phyloP scores from a whole-genome alignment of 2,888 invertebrate species.

The Eupelmus urozonus region DNA sequence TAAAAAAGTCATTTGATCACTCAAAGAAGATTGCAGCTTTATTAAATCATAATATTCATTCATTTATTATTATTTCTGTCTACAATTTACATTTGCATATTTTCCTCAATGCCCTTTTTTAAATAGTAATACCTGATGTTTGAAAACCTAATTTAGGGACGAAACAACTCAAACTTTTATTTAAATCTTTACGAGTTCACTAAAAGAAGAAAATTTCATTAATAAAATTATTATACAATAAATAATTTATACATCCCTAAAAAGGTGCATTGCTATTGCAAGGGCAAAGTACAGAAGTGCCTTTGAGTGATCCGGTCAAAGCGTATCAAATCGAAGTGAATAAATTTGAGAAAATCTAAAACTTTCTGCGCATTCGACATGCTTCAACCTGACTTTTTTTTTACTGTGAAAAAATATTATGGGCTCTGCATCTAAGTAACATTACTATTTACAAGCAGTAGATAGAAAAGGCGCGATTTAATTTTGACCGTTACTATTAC shows the following conservation, averaged over 20 bases:
- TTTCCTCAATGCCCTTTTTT: background rate
- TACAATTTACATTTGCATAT: background rate
- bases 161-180: too few species aligned
- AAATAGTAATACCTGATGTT: too few species aligned
- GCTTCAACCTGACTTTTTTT: constrained; percentile 15
- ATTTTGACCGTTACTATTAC: constrained; percentile 30
- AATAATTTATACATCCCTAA: too few species aligned
- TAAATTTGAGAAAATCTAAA: background rate
- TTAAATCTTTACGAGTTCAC: too few species aligned
- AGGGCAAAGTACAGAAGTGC: background rate
- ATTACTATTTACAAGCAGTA: constrained; percentile 76
- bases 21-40: constrained; percentile 21
- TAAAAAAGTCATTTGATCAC: constrained; percentile 3
- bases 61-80: background rate
- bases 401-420: background rate
- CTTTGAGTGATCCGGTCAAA: constrained; percentile 30
- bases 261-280: too few species aligned
- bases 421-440: constrained; percentile 28
- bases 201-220: too few species aligned
- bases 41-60: background rate
- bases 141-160: too few species aligned
- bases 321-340: background rate
- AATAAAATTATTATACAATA: too few species aligned
- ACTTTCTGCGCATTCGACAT: background rate
- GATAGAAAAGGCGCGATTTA: constrained; percentile 39